Base-by-base conservation (phyloP, 2,888 invertebrate species). In the Chrysolina haemoptera region DNA sequence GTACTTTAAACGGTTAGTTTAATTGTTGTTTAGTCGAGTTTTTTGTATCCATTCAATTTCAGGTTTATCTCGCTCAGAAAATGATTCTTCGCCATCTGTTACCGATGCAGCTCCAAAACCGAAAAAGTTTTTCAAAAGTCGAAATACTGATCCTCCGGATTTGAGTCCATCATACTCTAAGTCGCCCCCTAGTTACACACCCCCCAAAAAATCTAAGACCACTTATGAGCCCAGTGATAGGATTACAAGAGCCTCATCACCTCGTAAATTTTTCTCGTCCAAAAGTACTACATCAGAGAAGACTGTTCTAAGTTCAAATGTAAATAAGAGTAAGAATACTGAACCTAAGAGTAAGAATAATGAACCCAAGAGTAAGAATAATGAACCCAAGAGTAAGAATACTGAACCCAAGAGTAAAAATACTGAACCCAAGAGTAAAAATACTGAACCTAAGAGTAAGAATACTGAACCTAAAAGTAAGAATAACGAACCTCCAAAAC, bases 61-160 rank as follows among this genome's bases (percentile, higher is more conserved):
- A 81, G 78, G 78, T 75, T 75, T 81, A 62, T 68, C 78, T 22
- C 76, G 78, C 65, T 70, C 75, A 11, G 81, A 81, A 76, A 79
- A 79, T 35, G 79, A 81, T 75, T 27, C 73, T 12, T 67, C 76
- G 63, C 35, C 80, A 5, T 59, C 76, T 10, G 76, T 76, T 43
- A 72, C 76, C 9, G 82, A 90, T 70, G 89, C 90, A 80, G 80
- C 84, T 55, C 88, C 89, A 9, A 95, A 95, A 86, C 96, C 96
- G 62, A 95, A 96, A 86, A 96, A 96, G 86, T 96, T 96, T 88
- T 96, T 96, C 86, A 96, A 96, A 86, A 96, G 95, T 85, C 93
- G 95, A 68, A 95, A 94, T 88, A 90, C 92, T 20, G 92, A 92
- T 79, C 89, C 90, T 3, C 90, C 90, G 74, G 91, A 91, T 73